phyloP scores from a whole-genome alignment of 2,113 vertebrate species.

The Leptobrachium leishanense region DNA sequence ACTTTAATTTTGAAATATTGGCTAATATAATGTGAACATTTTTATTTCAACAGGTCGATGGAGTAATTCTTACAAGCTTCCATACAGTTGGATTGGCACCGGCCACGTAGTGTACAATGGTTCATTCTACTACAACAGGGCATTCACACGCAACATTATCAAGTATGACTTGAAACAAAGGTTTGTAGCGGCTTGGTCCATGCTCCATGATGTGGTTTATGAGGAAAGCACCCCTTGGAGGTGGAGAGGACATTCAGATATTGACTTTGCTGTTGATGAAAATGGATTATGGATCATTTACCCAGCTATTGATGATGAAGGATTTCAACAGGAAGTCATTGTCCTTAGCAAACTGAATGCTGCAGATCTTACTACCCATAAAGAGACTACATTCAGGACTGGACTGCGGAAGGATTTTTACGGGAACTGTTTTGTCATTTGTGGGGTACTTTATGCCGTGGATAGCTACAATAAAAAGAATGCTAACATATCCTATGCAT shows the following conservation, averaged over 20 bases:
- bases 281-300: slow-evolving; percentile 96
- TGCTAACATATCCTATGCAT: slow-evolving; percentile 91
- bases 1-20: too few relatives aligned
- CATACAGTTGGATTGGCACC: slow-evolving; percentile 94
- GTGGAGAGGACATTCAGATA: slow-evolving; percentile 85
- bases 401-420: slow-evolving; percentile 86
- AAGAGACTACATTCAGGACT: slow-evolving; percentile 92
- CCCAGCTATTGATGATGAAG: slow-evolving; percentile 86
- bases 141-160: slow-evolving; percentile 94
- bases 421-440: slow-evolving; percentile 93
- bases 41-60: slow-evolving; percentile 76
- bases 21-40: neutral
- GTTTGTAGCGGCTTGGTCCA: slow-evolving; percentile 88
- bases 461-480: slow-evolving; percentile 86
- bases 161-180: slow-evolving; percentile 88
- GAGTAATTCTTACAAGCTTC: slow-evolving; percentile 95
- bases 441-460: slow-evolving; percentile 91
- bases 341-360: slow-evolving; percentile 89
- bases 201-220: slow-evolving; percentile 85
- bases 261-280: slow-evolving; percentile 91
- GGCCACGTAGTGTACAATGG: slow-evolving; percentile 89
- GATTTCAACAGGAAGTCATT: slow-evolving; percentile 87
- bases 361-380: slow-evolving; percentile 82
- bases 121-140: slow-evolving; percentile 93
- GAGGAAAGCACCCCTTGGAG: slow-evolving; percentile 84